A percentile compares a stretch with the other conserved stretches of the same genome.
Evolutionary conservation across 1,140 invertebrate species (phyloP).

Genomic region (Heliconius nattereri): DNA sequence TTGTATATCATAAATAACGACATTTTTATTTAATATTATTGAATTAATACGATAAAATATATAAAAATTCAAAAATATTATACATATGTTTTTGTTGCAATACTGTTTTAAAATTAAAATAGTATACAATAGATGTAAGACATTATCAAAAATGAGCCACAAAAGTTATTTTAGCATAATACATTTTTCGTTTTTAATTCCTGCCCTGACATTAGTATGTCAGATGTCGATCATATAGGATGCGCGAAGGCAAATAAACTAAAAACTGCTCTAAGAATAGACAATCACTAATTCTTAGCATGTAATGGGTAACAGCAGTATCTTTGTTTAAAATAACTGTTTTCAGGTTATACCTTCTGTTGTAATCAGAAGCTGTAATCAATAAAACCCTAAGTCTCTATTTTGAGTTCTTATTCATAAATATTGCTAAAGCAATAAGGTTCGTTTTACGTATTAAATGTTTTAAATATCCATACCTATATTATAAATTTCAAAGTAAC

Average conservation of each 20-base stretch:
- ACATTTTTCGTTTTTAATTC: background rate
- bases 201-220: background rate
- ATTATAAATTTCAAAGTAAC: too few relatives aligned
- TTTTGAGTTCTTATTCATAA: background rate
- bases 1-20: too few relatives aligned
- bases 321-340: conserved; percentile 28
- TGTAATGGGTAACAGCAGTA: background rate
- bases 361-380: conserved; percentile 44
- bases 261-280: background rate
- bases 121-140: too few relatives aligned
- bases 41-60: too few relatives aligned
- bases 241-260: background rate
- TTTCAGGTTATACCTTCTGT: conserved; percentile 54
- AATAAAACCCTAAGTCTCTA: conserved; percentile 28
- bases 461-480: too few relatives aligned
- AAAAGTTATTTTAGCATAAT: background rate
- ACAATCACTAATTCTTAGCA: background rate
- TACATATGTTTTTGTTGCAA: too few relatives aligned
- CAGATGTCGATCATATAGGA: background rate
- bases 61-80: too few relatives aligned
- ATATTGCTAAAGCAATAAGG: conserved; percentile 36
- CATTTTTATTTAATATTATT: too few relatives aligned
- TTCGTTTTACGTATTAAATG: conserved; percentile 25
- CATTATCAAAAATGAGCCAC: too few relatives aligned
- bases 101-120: too few relatives aligned